These are phyloP conservation scores for Scelioninae gen. 1 DNA, from an alignment of 2,888 invertebrate species.

Conservation along the genomic window DNA sequence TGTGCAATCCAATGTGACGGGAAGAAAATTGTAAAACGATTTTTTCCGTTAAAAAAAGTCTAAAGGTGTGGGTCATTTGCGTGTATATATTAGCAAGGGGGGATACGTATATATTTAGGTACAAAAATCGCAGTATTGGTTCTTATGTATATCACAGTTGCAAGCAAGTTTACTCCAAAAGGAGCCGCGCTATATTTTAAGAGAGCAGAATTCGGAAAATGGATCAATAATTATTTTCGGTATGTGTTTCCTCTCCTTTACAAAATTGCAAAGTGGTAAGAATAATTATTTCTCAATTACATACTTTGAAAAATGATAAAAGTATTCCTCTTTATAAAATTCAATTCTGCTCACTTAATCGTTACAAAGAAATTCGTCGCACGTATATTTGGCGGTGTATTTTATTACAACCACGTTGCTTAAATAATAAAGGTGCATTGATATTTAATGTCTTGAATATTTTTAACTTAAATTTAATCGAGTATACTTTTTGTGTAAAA, in stretches of 20 bases:
- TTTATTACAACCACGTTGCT: slow-evolving; percentile 8
- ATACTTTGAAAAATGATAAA: no score
- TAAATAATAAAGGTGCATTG: slow-evolving; percentile 18
- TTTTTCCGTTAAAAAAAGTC: slow-evolving; percentile 34
- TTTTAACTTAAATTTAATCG: no score
- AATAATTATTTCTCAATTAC: no score
- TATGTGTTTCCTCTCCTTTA: neutral
- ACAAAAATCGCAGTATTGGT: slow-evolving; percentile 67
- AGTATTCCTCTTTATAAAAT: no score
- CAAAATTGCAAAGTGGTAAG: neutral
- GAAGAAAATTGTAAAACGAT: slow-evolving; percentile 3
- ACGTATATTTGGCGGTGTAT: slow-evolving; percentile 27
- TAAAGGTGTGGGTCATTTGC: slow-evolving; percentile 2
- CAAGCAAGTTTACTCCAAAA: slow-evolving; percentile 74
- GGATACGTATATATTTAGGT: slow-evolving; percentile 49
- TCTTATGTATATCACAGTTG: slow-evolving; percentile 81
- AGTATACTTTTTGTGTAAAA: no score
- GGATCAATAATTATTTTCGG: neutral
- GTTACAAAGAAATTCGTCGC: slow-evolving; percentile 31
- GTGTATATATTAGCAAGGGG: slow-evolving; percentile 7
- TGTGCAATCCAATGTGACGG: neutral
- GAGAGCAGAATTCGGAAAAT: slow-evolving; percentile 8
- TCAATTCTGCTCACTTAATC: neutral
- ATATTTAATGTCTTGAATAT: neutral
- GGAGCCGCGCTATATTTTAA: slow-evolving; percentile 41